Conservation (phyloP, 2,888 invertebrate species). For the Sarcophaga carnaria region DNA sequence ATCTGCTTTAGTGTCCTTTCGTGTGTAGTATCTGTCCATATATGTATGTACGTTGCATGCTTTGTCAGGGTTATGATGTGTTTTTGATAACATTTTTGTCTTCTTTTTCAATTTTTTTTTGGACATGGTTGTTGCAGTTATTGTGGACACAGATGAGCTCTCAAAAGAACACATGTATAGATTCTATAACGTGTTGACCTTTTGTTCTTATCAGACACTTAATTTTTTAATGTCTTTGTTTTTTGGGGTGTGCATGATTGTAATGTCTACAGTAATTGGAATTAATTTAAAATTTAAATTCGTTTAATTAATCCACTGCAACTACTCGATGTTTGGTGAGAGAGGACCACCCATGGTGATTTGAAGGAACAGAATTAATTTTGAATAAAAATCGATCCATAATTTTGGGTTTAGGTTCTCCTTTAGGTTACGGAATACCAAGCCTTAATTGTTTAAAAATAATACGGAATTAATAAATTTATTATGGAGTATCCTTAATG, state of each 20-base stretch:
- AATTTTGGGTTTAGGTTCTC: no score
- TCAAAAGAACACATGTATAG: slow-evolving; percentile 37
- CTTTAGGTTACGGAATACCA: no score
- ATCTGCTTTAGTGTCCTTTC: not conserved
- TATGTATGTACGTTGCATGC: not conserved
- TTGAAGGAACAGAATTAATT: no score
- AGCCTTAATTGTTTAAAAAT: no score
- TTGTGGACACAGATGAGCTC: slow-evolving; percentile 30
- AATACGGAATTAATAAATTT: no score
- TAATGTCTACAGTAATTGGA: not conserved
- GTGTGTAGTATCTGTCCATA: not conserved
- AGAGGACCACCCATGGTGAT: no score
- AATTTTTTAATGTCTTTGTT: slow-evolving; percentile 23
- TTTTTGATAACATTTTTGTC: slow-evolving; percentile 27
- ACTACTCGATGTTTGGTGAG: no score
- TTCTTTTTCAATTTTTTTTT: not conserved
- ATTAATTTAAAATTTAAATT: no score
- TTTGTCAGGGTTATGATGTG: slow-evolving; percentile 15
- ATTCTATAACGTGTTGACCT: slow-evolving; percentile 42
- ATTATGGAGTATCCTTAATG: no score
- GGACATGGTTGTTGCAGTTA: no score
- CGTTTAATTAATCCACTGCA: no score
- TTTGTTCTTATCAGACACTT: slow-evolving; percentile 42
- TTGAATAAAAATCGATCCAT: no score
- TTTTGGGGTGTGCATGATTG: not conserved